These are phyloP conservation scores for Elegia similella DNA, from an alignment of 2,888 invertebrate genomes.

Conservation along the genomic window DNA sequence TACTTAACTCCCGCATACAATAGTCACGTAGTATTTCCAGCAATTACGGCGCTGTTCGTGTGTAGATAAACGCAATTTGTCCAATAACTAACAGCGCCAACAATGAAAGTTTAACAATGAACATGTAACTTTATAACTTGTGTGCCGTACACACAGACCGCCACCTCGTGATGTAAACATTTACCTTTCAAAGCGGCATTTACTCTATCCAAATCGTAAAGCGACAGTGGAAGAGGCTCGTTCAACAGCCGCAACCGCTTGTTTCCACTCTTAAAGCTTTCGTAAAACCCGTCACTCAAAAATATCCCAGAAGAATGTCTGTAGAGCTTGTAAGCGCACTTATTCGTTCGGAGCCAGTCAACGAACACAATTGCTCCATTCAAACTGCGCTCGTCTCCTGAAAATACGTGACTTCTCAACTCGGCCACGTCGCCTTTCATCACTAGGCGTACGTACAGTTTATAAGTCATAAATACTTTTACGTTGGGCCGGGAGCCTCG, in stretches of 20 bases:
- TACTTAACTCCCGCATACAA: slow-evolving; percentile 14
- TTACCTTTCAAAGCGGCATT: slow-evolving; percentile 79
- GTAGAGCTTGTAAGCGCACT: slow-evolving; percentile 73
- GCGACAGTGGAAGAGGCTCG: slow-evolving; percentile 75
- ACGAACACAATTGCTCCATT: slow-evolving; percentile 74
- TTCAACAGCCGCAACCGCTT: slow-evolving; percentile 68
- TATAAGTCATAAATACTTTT: slow-evolving; percentile 73
- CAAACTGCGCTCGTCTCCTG: slow-evolving; percentile 64
- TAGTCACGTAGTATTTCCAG: slow-evolving; percentile 16
- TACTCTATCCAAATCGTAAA: slow-evolving; percentile 77
- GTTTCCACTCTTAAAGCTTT: slow-evolving; percentile 53
- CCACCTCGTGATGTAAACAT: slow-evolving; percentile 63
- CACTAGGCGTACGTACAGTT: slow-evolving; percentile 67
- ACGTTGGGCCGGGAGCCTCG: slow-evolving; percentile 58
- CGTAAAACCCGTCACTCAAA: slow-evolving; percentile 70
- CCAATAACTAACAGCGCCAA: slow-evolving; percentile 30
- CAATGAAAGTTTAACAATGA: slow-evolving; percentile 38
- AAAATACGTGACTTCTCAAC: slow-evolving; percentile 64
- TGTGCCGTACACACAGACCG: slow-evolving; percentile 50
- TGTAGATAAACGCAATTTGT: slow-evolving; percentile 19
- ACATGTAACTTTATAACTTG: slow-evolving; percentile 51
- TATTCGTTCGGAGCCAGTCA: slow-evolving; percentile 71
- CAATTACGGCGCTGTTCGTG: slow-evolving; percentile 17
- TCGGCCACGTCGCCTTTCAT: slow-evolving; percentile 72
- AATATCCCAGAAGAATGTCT: slow-evolving; percentile 77